Percentiles rank a stretch among this genome's conserved stretches.
These are phyloP conservation scores for Paraescarpia echinospica DNA, from an alignment of 1,140 invertebrate species.

Conservation along the genomic window DNA sequence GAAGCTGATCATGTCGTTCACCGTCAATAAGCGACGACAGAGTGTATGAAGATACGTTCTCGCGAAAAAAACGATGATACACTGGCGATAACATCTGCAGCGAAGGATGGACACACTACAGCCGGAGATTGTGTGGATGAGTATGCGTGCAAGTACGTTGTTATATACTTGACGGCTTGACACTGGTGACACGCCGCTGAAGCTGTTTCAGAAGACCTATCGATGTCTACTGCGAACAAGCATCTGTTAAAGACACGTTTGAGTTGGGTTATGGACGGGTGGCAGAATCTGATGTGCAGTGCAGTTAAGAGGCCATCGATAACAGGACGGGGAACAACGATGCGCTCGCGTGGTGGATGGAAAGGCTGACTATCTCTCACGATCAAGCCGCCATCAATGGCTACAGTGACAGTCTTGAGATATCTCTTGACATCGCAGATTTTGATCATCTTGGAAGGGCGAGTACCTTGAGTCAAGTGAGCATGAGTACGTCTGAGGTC, in stretches of 20 bases:
- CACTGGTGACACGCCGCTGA: too few species aligned
- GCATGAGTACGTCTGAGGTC: not conserved
- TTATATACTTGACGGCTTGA: too few species aligned
- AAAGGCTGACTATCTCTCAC: not conserved
- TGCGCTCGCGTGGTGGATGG: not conserved
- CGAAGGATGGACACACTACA: not conserved
- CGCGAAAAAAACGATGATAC: not conserved
- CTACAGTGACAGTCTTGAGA: not conserved
- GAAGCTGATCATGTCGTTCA: not conserved
- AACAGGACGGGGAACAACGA: not conserved
- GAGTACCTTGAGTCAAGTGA: not conserved
- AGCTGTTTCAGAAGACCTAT: too few species aligned
- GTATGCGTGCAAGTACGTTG: too few species aligned
- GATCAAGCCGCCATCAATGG: not conserved
- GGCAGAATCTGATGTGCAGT: not conserved
- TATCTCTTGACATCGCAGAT: not conserved
- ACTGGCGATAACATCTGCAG: not conserved
- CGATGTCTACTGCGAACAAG: too few species aligned
- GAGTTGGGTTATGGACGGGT: too few species aligned
- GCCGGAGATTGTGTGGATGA: not conserved
- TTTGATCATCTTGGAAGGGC: not conserved
- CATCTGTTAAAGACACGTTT: too few species aligned
- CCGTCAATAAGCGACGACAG: not conserved
- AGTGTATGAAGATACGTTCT: constrained; percentile 5
- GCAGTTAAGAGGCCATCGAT: not conserved